Conservation (phyloP, 1,140 invertebrate genomes). For the Phymastichus coffea region DNA sequence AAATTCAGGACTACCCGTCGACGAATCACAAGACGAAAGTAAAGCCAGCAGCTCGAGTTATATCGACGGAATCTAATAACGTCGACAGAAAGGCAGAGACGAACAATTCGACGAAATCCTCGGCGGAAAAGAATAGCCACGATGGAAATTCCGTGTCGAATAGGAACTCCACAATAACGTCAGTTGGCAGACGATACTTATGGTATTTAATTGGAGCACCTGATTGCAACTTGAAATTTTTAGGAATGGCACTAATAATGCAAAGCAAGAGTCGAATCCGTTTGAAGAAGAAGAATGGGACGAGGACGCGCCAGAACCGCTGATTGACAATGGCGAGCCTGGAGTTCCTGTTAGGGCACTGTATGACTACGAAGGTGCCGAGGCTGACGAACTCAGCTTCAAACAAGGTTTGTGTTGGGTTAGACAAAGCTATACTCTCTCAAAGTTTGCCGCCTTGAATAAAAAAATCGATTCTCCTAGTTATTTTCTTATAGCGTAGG, state of each 20-base stretch:
- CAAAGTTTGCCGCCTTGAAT: too few species aligned
- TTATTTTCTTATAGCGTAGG: too few species aligned
- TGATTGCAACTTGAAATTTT: too few species aligned
- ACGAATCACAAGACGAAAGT: constrained; percentile 61
- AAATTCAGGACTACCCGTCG: constrained; percentile 59
- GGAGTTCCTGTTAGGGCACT: constrained; percentile 91
- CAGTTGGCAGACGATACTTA: constrained; percentile 25
- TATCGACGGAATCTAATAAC: constrained; percentile 49
- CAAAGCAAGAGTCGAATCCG: constrained; percentile 72
- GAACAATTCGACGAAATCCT: constrained; percentile 47
- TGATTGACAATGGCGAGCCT: constrained; percentile 88
- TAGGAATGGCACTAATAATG: constrained; percentile 62
- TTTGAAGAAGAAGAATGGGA: constrained; percentile 83
- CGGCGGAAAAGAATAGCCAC: constrained; percentile 51
- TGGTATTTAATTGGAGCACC: constrained; percentile 25
- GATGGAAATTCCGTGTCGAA: constrained; percentile 54
- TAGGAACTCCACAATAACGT: constrained; percentile 53
- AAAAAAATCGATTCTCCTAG: too few species aligned
- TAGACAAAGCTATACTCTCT: too few species aligned
- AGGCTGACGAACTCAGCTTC: constrained; percentile 95
- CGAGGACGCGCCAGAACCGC: constrained; percentile 77
- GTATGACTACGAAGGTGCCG: constrained; percentile 95
- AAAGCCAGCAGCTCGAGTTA: constrained; percentile 49
- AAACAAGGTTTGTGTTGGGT: constrained; percentile 75
- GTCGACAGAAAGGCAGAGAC: constrained; percentile 49